phyloP scores from a whole-genome alignment of 2,797 vertebrate genomes.

The Cyclopterus lumpus region DNA sequence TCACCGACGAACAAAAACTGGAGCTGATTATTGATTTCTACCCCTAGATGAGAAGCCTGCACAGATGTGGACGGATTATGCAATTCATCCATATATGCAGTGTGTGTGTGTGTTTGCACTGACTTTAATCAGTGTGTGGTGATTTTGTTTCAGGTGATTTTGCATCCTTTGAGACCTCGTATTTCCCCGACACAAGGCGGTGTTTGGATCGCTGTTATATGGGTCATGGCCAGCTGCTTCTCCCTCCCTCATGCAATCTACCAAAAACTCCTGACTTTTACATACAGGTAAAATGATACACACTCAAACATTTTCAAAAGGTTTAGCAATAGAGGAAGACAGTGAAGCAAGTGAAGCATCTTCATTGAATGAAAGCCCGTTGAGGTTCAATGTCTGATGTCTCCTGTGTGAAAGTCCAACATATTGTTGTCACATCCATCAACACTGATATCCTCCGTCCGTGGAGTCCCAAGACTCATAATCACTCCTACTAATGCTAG shows the following conservation, averaged over 20 bases:
- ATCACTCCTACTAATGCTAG: too few species aligned
- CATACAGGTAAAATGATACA: constrained; percentile 88
- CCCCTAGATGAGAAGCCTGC: background rate
- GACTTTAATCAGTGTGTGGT: constrained; percentile 11
- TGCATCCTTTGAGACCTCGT: constrained; percentile 92
- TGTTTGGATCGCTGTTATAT: constrained; percentile 88
- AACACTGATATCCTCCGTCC: background rate
- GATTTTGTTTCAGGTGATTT: constrained; percentile 85
- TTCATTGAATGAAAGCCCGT: background rate
- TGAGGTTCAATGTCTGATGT: background rate
- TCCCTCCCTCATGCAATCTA: constrained; percentile 95
- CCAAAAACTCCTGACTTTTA: constrained; percentile 93
- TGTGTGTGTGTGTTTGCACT: constrained; percentile 27
- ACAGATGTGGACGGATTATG: background rate
- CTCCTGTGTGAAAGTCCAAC: background rate
- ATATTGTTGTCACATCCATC: background rate
- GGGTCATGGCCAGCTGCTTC: constrained; percentile 94
- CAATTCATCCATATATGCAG: background rate
- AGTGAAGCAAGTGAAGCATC: background rate
- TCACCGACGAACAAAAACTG: background rate
- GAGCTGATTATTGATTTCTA: too few species aligned
- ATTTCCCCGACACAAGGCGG: constrained; percentile 87
- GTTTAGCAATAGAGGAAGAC: background rate
- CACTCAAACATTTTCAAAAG: background rate
- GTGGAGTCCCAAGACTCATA: too few species aligned